Evolutionary conservation across 2,888 invertebrate species (phyloP).

Genomic region (Tricholauxania praeusta): DNA sequence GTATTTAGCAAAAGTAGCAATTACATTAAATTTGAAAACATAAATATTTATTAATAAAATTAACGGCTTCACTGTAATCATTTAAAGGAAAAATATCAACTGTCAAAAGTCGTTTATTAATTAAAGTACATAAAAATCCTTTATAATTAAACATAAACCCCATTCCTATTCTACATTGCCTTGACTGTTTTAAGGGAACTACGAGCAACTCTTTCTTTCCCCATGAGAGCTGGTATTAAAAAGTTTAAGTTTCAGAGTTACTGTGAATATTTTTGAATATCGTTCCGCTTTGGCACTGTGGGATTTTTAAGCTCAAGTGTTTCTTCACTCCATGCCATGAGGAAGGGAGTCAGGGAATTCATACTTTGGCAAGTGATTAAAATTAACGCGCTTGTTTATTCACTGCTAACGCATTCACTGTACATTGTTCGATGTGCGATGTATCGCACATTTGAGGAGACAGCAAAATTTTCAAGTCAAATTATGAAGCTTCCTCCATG

Average conservation of each 20-base stretch:
- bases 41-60: constrained; percentile 66
- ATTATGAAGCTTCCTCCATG: neutral
- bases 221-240: constrained; percentile 11
- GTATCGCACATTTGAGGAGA: neutral
- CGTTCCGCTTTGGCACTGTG: neutral
- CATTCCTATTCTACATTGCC: neutral
- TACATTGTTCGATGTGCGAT: neutral
- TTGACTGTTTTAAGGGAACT: neutral
- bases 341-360: neutral
- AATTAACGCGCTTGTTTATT: constrained; percentile 41
- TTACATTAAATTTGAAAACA: constrained; percentile 46
- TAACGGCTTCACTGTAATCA: constrained; percentile 53
- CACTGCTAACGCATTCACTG: constrained; percentile 7
- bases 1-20: neutral
- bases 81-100: constrained; percentile 5
- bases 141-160: neutral
- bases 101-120: constrained; percentile 28
- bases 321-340: neutral
- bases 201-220: neutral
- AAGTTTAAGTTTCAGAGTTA: neutral
- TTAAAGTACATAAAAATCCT: constrained; percentile 29
- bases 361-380: constrained; percentile 51
- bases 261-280: neutral
- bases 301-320: constrained; percentile 27
- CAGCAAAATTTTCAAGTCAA: constrained; percentile 15